Base-by-base conservation (phyloP, 2,888 invertebrate genomes). In the Cephus runcator region DNA sequence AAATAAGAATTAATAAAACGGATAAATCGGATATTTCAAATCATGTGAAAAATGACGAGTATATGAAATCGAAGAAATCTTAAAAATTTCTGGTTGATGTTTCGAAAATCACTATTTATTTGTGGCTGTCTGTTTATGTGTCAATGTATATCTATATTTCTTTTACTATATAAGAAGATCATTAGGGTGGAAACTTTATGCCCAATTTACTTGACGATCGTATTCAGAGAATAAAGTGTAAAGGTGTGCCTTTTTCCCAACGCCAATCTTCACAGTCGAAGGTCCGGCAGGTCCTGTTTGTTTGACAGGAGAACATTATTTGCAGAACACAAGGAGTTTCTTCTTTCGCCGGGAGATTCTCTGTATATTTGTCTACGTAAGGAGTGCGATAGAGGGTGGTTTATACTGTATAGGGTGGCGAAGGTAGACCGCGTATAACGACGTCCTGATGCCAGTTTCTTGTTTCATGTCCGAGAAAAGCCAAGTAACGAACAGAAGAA, bases 381-480 rank as follows among this genome's bases (percentile, higher is more conserved):
- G 71, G 31, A 33, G 71, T 15, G 31, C 34, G 34, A 31, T 23
- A 31, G 71, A 71, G 34, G 71, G 31, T 23, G 71, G 71, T 71
- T 31, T 33, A 33, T 71, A 31, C 12, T 12, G 12, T 71, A 71
- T 9, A 80, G 80, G 79, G 81, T 82, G 80, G 80, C 80, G 83
- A 82, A 87, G 85, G 87, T 84, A 82, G 83, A 83, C 84, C 83
- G 82, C 82, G 73, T 86, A 86, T 90, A 90, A 90, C 88, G 88
- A 90, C 85, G 87, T 87, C 83, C 87, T 85, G 89, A 88, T 88
- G 86, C 86, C 83, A 85, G 88, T 85, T 89, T 90, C 90, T 89
- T 88, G 87, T 91, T 90, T 90, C 89, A 88, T 79, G 82, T 84
- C 83, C 83, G 83, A 83, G 81, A 82, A 87, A 82, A 83, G 84